A percentile compares a stretch with the other conserved stretches of the same genome.
Evolutionary conservation across 1,140 invertebrate genomes (phyloP).

Genomic region (Achatina immaculata): DNA sequence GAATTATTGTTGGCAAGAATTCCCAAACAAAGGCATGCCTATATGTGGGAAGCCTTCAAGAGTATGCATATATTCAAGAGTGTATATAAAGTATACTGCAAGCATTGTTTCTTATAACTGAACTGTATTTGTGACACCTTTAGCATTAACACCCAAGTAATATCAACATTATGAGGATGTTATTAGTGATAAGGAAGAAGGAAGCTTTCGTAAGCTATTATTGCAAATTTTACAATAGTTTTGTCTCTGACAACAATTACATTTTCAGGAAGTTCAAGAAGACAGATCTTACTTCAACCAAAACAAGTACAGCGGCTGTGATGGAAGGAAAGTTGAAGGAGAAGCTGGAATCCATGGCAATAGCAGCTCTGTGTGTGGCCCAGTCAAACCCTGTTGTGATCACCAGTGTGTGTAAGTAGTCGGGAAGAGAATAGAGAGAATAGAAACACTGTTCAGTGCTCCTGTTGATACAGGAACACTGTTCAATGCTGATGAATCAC

Average conservation of each 20-base stretch:
- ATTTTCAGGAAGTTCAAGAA: slow-evolving; percentile 46
- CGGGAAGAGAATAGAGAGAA: not conserved
- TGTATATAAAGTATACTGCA: too few relatives aligned
- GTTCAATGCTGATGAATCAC: not conserved
- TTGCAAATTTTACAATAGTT: too few relatives aligned
- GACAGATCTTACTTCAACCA: slow-evolving; percentile 20
- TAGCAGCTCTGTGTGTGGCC: slow-evolving; percentile 62
- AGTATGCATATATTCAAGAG: too few relatives aligned
- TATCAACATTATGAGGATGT: too few relatives aligned
- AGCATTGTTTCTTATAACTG: too few relatives aligned
- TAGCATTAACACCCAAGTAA: too few relatives aligned
- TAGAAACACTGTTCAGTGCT: not conserved
- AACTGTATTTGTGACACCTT: too few relatives aligned
- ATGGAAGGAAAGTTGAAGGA: slow-evolving; percentile 70
- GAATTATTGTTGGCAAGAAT: too few relatives aligned
- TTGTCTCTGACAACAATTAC: not conserved
- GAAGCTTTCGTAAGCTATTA: too few relatives aligned
- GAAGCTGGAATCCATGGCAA: slow-evolving; percentile 66
- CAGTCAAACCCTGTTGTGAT: slow-evolving; percentile 44
- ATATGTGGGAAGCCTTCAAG: too few relatives aligned
- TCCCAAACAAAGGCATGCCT: too few relatives aligned
- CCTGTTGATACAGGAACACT: not conserved
- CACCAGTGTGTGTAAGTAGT: slow-evolving; percentile 40
- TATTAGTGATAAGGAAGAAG: too few relatives aligned
- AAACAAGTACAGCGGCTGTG: slow-evolving; percentile 53